Evolutionary conservation across 2,113 vertebrate genomes (phyloP).

Genomic region (Xiphophorus maculatus): DNA sequence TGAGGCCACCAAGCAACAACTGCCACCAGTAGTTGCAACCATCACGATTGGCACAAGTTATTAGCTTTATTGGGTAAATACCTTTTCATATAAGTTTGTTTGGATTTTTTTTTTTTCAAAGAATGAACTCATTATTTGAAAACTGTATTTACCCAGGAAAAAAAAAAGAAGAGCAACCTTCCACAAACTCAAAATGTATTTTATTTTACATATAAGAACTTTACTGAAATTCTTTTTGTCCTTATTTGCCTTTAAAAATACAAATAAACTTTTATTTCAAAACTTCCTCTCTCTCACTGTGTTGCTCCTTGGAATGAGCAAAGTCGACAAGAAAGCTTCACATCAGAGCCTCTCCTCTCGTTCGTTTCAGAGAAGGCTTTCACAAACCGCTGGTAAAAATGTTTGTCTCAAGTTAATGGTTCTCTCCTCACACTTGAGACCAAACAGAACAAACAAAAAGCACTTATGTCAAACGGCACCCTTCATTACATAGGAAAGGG

Average conservation of each 20-base stretch:
- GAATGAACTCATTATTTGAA: too few relatives aligned
- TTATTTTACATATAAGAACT: too few relatives aligned
- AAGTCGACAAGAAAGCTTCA: constrained; percentile 17
- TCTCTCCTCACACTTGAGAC: constrained; percentile 76
- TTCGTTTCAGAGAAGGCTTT: constrained; percentile 73
- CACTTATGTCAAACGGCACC: constrained; percentile 79
- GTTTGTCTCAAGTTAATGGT: constrained; percentile 80
- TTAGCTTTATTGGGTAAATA: too few relatives aligned
- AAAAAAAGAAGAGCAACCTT: too few relatives aligned
- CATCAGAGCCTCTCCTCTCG: constrained; percentile 43
- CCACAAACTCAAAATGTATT: too few relatives aligned
- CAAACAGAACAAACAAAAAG: constrained; percentile 81
- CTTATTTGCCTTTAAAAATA: neutral
- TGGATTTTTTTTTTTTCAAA: too few relatives aligned
- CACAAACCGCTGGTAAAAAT: constrained; percentile 81
- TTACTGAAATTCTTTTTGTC: too few relatives aligned
- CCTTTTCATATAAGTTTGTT: too few relatives aligned
- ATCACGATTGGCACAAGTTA: too few relatives aligned
- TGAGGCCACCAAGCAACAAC: too few relatives aligned
- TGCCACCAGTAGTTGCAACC: too few relatives aligned
- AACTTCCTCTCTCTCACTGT: neutral
- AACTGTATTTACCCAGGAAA: too few relatives aligned
- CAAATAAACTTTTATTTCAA: neutral
- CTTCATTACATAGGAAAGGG: constrained; percentile 76
- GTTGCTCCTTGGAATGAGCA: constrained; percentile 10